These are phyloP conservation scores for Anoplophora glabripennis DNA, from an alignment of 1,140 invertebrate genomes.

Conservation along the genomic window DNA sequence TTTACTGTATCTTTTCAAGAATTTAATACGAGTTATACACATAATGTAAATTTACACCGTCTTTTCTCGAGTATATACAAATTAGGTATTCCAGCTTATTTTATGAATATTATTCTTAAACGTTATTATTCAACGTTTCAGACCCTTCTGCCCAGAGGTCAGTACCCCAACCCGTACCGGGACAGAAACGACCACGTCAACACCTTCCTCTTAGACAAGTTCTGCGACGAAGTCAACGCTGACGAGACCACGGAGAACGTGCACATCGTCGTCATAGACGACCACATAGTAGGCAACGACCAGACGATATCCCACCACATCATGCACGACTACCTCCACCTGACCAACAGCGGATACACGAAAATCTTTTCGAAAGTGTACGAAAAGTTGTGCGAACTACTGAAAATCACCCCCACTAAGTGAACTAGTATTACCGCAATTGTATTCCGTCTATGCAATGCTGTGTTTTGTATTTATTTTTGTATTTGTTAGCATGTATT, in stretches of 20 bases:
- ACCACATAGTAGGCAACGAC: conserved; percentile 57
- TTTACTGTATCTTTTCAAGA: too few relatives aligned
- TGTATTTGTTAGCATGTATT: background rate
- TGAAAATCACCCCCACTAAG: conserved; percentile 35
- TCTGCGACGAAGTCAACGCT: conserved; percentile 39
- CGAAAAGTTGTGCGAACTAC: conserved; percentile 53
- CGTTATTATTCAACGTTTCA: conserved; percentile 41
- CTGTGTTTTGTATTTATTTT: background rate
- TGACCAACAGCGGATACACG: conserved; percentile 63
- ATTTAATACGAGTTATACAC: too few relatives aligned
- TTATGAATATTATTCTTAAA: too few relatives aligned
- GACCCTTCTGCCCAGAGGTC: conserved; percentile 65
- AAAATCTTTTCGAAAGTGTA: conserved; percentile 64
- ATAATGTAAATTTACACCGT: too few relatives aligned
- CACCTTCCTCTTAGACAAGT: conserved; percentile 53
- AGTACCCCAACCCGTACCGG: conserved; percentile 63
- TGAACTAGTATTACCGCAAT: conserved; percentile 1
- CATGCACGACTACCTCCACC: conserved; percentile 72
- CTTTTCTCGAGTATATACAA: too few relatives aligned
- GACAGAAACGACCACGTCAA: conserved; percentile 62
- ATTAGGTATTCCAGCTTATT: too few relatives aligned
- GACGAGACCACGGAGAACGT: conserved; percentile 42
- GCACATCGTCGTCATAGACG: conserved; percentile 56
- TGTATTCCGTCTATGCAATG: background rate
- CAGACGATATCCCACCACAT: conserved; percentile 64